Evolutionary conservation across 2,113 vertebrate genomes (phyloP).

Genomic region (Atherinomorus stipes): DNA sequence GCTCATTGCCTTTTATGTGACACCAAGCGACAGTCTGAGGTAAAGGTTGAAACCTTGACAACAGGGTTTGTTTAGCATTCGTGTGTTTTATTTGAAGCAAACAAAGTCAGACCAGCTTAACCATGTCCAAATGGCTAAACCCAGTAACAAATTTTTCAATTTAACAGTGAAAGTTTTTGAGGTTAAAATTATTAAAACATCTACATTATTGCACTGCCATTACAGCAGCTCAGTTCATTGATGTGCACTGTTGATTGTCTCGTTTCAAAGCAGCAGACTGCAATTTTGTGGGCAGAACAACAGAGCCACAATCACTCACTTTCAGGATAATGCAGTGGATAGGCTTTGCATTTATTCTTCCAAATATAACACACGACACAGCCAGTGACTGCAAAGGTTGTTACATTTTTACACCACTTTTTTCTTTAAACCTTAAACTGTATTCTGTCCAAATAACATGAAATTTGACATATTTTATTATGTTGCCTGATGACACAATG

Average conservation of each 20-base stretch:
- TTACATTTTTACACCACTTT: too few species aligned
- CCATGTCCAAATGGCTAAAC: too few species aligned
- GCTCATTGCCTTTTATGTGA: constrained; percentile 19
- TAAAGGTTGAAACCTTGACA: constrained; percentile 9
- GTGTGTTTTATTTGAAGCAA: constrained; percentile 34
- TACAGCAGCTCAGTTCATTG: constrained; percentile 10
- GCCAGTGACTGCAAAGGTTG: not conserved
- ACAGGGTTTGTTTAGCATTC: constrained; percentile 45
- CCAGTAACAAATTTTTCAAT: not conserved
- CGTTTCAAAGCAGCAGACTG: constrained; percentile 47
- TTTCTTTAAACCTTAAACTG: too few species aligned
- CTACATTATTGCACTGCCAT: not conserved
- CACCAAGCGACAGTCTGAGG: constrained; percentile 33
- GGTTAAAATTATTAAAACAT: not conserved
- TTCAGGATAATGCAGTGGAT: constrained; percentile 2
- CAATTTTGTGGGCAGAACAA: not conserved
- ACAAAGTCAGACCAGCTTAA: not conserved
- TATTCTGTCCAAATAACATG: too few species aligned
- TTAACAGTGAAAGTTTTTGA: not conserved
- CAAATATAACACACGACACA: not conserved
- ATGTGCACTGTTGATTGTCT: constrained; percentile 37
- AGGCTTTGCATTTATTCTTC: not conserved
- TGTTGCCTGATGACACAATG: too few species aligned
- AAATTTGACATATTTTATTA: too few species aligned
- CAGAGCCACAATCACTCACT: not conserved